These are phyloP conservation scores for Otis tarda DNA, from an alignment of 2,113 vertebrate species.

Conservation along the genomic window DNA sequence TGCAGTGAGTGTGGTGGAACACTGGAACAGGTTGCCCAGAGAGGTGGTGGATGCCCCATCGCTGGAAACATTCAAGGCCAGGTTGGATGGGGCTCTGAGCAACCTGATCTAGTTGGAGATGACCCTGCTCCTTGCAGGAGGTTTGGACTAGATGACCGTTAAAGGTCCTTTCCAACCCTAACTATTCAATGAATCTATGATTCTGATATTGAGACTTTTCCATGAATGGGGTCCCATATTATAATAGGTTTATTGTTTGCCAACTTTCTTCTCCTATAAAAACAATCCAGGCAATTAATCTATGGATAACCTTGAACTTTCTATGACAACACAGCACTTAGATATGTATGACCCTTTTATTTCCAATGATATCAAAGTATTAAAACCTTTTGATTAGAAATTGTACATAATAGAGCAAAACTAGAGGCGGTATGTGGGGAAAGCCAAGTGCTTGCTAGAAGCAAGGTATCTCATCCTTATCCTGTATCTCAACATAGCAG, in stretches of 20 bases:
- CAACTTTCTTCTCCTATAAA: neutral
- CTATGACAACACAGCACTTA: neutral
- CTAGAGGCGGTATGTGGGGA: rapidly evolving
- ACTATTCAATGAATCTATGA: no score
- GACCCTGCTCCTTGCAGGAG: no score
- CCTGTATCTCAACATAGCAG: neutral
- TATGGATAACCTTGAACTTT: neutral
- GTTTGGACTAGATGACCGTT: no score
- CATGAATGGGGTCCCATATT: neutral
- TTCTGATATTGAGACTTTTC: neutral
- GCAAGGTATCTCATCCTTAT: neutral
- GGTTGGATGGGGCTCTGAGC: no score
- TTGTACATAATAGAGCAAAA: neutral
- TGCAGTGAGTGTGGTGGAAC: no score
- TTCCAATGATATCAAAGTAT: neutral
- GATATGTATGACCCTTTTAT: neutral
- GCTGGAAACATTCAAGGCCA: no score
- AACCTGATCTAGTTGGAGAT: no score
- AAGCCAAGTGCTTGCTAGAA: neutral
- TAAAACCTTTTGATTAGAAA: neutral
- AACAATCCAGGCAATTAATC: neutral
- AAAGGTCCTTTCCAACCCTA: no score
- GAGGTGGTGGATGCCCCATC: no score
- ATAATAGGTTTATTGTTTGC: neutral
- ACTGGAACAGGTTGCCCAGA: no score